phyloP scores from a whole-genome alignment of 2,113 vertebrate species.

The Sceloporus undulatus region DNA sequence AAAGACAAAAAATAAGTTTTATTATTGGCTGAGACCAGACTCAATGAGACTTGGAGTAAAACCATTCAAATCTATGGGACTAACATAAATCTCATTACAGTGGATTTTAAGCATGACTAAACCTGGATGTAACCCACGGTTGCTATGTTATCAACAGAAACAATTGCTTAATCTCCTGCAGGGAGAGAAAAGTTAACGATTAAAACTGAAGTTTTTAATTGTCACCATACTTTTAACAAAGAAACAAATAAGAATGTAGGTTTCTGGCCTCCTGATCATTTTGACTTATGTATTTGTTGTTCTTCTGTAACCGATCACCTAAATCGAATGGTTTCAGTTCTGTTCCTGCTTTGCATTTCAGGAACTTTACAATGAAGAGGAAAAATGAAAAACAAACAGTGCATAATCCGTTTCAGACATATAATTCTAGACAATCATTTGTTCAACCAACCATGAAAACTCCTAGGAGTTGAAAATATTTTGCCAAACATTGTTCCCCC shows the following conservation, averaged over 20 bases:
- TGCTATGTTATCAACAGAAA: not conserved
- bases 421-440: conserved; percentile 25
- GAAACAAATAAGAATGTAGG: not conserved
- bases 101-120: no score
- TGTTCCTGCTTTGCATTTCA: not conserved
- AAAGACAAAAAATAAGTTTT: not conserved
- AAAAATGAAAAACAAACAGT: conserved; percentile 30
- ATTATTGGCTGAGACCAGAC: no score
- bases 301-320: conserved; percentile 6
- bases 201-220: not conserved
- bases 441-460: conserved; percentile 31
- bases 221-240: conserved; percentile 5
- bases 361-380: conserved; percentile 15
- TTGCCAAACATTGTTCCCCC: conserved; percentile 31
- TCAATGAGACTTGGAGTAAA: no score
- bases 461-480: not conserved
- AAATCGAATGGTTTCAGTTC: not conserved
- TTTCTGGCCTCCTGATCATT: conserved; percentile 42
- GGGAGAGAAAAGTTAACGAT: not conserved
- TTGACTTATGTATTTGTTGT: not conserved
- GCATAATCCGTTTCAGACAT: conserved; percentile 20
- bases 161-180: not conserved
- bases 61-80: no score
- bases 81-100: no score
- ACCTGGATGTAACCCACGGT: no score